Base-by-base conservation (phyloP, 2,113 vertebrate species). In the Leucopsar rothschildi region DNA sequence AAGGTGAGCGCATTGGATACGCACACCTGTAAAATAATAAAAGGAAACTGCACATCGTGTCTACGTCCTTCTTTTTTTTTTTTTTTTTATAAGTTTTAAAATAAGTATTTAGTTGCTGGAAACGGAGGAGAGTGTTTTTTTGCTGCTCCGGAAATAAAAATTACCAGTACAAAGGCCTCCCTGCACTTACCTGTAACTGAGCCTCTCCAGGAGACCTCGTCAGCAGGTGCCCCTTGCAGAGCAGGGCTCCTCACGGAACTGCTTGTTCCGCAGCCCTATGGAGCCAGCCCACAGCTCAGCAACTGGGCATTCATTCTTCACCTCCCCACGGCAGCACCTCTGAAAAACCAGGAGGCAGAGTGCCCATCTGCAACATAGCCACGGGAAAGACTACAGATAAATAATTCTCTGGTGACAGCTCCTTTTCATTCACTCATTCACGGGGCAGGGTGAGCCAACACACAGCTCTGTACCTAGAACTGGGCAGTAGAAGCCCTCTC, bases 391-490 rank as follows among this genome's bases (percentile, higher is more conserved):
- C 21, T 3, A 22, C 16, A 15, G 5, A 16, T 25, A 39, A 29
- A 3, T 35, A 44, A 7, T 12, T 12, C 19, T n/a, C 15, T 22
- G 7, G 22, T 24, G 14, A 14, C 22, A 25, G 18, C 40, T 52
- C 25, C 29, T 40, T 39, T 23, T 37, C 23, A 3, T 22, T 31
- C 6, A 8, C 8, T 23, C 10, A 3, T n/a, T 83, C 28, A 4
- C 2, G 11, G 11, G 19, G 40, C 33, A 31, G 5, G 12, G 23
- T 28, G 17, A 39, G 11, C 29, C 40, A 55, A n/a, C 28, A 9
- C 7, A 12, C 3, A 11, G 1, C 21, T 3, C 0, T 8, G 10
- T 49, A 12, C 4, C 12, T 33, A 12, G 6, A 64, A 11, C 8
- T 8, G 22, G 4, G n/a, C n/a, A 3, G 2, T 5, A 37, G 16